Evolutionary conservation across 2,113 vertebrate species (phyloP).

Genomic region (Sialia sialis): DNA sequence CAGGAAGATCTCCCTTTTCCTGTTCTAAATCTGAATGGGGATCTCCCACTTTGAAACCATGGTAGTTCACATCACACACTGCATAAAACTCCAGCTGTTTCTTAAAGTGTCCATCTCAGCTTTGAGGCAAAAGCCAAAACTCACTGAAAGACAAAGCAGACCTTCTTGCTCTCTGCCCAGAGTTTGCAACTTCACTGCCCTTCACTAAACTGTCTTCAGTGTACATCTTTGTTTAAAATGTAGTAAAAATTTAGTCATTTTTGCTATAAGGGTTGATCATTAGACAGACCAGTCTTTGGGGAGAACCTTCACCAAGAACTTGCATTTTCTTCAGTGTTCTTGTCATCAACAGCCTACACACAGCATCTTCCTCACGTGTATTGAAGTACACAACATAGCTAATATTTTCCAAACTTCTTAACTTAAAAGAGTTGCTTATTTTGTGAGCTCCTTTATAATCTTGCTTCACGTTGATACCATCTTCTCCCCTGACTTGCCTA

Average conservation of each 20-base stretch:
- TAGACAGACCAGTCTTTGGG: background rate
- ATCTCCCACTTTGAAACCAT: background rate
- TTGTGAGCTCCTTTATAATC: background rate
- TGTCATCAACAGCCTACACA: background rate
- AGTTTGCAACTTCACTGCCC: background rate
- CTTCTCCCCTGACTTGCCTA: background rate
- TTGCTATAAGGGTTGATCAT: background rate
- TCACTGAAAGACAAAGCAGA: background rate
- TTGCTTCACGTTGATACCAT: background rate
- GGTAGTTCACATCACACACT: background rate
- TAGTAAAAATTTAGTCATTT: background rate
- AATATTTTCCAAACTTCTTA: background rate
- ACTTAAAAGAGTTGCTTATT: background rate
- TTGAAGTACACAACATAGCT: background rate
- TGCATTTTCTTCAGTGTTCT: background rate
- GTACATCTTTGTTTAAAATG: background rate
- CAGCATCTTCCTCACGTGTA: accelerated
- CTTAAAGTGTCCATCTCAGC: background rate
- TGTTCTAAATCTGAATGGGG: background rate
- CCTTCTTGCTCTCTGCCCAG: accelerated
- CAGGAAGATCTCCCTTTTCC: background rate
- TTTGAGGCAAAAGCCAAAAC: background rate
- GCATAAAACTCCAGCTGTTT: background rate
- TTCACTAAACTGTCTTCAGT: background rate
- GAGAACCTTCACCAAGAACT: background rate